phyloP scores from a whole-genome alignment of 2,888 invertebrate species.

The Lymantria dispar region DNA sequence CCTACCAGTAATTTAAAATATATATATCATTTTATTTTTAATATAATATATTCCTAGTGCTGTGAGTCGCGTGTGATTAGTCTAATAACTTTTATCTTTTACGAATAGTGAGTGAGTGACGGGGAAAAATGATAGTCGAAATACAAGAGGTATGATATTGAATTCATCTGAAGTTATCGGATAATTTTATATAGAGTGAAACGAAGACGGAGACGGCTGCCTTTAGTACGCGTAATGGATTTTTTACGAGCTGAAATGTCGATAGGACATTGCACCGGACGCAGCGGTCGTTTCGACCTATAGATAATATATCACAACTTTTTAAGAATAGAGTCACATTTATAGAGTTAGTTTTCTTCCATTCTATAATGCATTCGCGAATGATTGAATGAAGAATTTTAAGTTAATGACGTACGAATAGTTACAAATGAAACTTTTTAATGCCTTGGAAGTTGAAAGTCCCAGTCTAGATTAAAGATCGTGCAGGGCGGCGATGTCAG shows the following conservation, averaged over 20 bases:
- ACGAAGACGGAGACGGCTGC: constrained; percentile 11
- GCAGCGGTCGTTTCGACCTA: constrained; percentile 20
- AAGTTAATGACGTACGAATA: constrained; percentile 18
- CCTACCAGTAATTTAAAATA: constrained; percentile 19
- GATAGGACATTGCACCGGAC: constrained; percentile 38
- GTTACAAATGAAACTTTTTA: constrained; percentile 28
- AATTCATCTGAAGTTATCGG: constrained; percentile 20
- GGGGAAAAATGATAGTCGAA: constrained; percentile 75
- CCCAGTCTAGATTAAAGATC: constrained; percentile 74
- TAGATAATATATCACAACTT: constrained; percentile 14
- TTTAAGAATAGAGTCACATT: constrained; percentile 9
- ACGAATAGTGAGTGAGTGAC: constrained; percentile 35
- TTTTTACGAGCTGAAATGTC: constrained; percentile 37
- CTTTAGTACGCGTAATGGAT: constrained; percentile 34
- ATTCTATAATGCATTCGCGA: not conserved
- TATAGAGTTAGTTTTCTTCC: not conserved
- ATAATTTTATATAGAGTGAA: constrained; percentile 18
- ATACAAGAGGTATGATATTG: constrained; percentile 66
- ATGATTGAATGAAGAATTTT: constrained; percentile 14
- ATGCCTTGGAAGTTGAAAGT: constrained; percentile 46
- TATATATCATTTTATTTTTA: constrained; percentile 32
- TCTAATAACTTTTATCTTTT: constrained; percentile 14
- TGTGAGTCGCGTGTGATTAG: constrained; percentile 18
- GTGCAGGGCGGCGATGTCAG: constrained; percentile 75
- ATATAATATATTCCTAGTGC: constrained; percentile 25